These are phyloP conservation scores for Pluvialis apricaria DNA, from an alignment of 2,113 vertebrate genomes.

Conservation along the genomic window DNA sequence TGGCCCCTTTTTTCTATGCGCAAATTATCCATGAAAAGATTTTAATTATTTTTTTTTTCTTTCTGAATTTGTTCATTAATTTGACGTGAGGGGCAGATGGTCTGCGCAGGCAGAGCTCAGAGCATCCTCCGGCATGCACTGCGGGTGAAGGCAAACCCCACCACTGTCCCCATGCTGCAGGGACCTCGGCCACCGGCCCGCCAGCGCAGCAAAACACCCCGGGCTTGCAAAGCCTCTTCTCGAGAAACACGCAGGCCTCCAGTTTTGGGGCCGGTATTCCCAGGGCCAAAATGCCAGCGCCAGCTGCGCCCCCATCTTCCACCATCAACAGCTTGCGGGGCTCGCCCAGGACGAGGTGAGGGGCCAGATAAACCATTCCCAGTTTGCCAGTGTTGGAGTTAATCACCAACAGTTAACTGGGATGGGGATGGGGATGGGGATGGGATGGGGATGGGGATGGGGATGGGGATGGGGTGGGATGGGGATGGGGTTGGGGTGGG, in stretches of 20 bases:
- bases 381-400: background rate
- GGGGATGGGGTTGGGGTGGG: background rate
- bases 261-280: background rate
- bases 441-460: too few relatives aligned
- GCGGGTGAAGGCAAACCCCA: background rate
- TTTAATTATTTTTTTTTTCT: background rate
- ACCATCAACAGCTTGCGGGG: background rate
- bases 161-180: fast-evolving
- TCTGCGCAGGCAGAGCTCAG: background rate
- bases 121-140: background rate
- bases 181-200: background rate
- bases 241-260: fast-evolving
- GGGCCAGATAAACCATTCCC: too few relatives aligned
- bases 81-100: background rate
- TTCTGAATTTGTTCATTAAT: background rate
- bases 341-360: background rate
- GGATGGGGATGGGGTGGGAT: background rate
- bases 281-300: fast-evolving
- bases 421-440: too few relatives aligned
- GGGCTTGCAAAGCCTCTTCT: background rate
- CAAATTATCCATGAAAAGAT: background rate
- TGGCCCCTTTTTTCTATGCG: background rate
- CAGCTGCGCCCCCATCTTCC: fast-evolving
- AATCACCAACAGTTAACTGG: background rate
- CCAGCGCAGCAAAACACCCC: background rate